A percentile compares a stretch with the other conserved stretches of the same genome.
phyloP scores from a whole-genome alignment of 2,797 vertebrate genomes.

The Mormyrus hasselquistii region DNA sequence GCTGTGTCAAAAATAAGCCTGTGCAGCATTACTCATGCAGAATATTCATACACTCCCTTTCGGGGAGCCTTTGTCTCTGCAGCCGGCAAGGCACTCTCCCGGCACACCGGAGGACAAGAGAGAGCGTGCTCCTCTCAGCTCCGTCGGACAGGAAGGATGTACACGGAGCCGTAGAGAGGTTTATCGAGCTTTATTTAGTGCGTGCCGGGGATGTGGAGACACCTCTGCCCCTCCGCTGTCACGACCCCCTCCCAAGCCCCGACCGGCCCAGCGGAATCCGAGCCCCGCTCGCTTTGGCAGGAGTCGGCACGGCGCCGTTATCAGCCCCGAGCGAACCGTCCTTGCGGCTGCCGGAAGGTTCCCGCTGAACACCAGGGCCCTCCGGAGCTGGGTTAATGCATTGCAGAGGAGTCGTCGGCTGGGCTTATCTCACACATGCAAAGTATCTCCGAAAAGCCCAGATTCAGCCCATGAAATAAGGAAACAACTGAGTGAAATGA shows the following conservation, averaged over 20 bases:
- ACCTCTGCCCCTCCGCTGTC: neutral
- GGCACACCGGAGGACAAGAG: neutral
- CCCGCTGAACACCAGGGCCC: neutral
- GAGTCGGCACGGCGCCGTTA: neutral
- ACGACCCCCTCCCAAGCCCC: neutral
- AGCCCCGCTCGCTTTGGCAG: neutral
- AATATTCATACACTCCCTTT: conserved; percentile 24
- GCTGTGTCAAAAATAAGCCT: conserved; percentile 25
- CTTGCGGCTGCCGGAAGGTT: neutral
- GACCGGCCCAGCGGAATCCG: no score
- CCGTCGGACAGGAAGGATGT: neutral
- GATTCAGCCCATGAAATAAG: neutral
- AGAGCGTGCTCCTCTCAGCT: neutral
- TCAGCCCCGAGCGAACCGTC: neutral
- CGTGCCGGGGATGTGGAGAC: neutral
- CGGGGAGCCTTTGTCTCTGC: conserved; percentile 10
- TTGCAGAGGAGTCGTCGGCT: neutral
- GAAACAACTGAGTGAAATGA: neutral
- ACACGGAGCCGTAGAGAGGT: neutral
- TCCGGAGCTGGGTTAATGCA: neutral
- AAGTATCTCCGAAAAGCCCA: neutral
- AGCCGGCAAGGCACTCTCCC: neutral
- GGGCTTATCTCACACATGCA: conserved; percentile 1
- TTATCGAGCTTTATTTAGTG: conserved; percentile 10
- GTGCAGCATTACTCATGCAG: conserved; percentile 26